Conservation (phyloP, 2,797 vertebrate genomes). For the Enteromius thamalakanensis region DNA sequence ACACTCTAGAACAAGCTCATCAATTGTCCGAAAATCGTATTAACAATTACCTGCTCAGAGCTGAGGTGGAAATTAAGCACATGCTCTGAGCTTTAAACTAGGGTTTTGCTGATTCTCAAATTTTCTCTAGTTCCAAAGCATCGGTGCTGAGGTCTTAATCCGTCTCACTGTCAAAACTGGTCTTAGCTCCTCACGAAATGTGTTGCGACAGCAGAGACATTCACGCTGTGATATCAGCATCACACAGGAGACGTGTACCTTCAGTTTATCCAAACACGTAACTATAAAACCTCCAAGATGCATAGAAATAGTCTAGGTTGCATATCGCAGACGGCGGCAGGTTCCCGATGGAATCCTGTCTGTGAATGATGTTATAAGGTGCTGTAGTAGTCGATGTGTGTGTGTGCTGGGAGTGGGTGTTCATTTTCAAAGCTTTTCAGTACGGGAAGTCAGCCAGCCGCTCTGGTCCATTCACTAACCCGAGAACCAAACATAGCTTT, state of each 20-base stretch:
- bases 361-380: constrained; percentile 39
- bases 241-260: constrained; percentile 17
- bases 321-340: background rate
- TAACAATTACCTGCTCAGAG: background rate
- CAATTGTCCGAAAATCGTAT: constrained; percentile 23
- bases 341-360: constrained; percentile 5
- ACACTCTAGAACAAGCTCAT: background rate
- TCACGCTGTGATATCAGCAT: constrained; percentile 16
- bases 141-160: background rate
- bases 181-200: constrained; percentile 16
- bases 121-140: constrained; percentile 1
- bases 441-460: constrained; percentile 41
- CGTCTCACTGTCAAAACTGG: constrained; percentile 1
- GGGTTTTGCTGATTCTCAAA: background rate
- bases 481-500: constrained; percentile 37
- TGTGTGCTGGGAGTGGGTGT: constrained; percentile 40
- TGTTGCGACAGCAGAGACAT: constrained; percentile 24
- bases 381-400: constrained; percentile 19
- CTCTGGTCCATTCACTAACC: constrained; percentile 53
- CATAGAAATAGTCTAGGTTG: constrained; percentile 12
- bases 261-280: constrained; percentile 24
- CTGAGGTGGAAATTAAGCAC: constrained; percentile 1
- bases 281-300: background rate
- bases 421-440: constrained; percentile 39
- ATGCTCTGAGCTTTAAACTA: constrained; percentile 15